Base-by-base conservation (phyloP, 2,888 invertebrate species). In the Ctenicera cuprea region DNA sequence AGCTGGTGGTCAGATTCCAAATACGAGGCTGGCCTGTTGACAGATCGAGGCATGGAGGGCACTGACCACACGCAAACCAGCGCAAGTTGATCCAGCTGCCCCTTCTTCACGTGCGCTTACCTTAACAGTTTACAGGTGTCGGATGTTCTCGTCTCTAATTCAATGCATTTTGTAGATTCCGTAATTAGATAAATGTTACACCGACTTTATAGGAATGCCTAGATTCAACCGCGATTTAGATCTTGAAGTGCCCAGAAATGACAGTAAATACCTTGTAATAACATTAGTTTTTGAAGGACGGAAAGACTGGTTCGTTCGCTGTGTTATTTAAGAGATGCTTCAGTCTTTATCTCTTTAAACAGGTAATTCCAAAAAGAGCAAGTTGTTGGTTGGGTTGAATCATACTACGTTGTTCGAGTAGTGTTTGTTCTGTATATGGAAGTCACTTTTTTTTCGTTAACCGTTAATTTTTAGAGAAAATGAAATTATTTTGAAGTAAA, bases 61-160 rank as follows among this genome's bases (percentile, higher is more conserved):
- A 76, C 76, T 76, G 76, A 76, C 76, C 76, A 76, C 64, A 67
- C 71, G 70, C 70, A 76, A 73, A 73, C 30, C 33, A 54, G 57
- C 20, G 33, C 33, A 52, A 9, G 68, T 73, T 76, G 76, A 67
- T 75, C 66, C 33, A 64, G n/a, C 64, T 20, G 22, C 30, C 22
- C 37, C 64, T 62, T 57, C 57, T 57, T 57, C 30, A 26, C 14
- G 33, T 54, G 33, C 26, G 22, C 37, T 18, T 18, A 9, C 14
- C 22, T 62, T 62, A 62, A 12, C 61, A 41, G 18, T 12, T 38
- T 62, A 50, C 50, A 12, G 37, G 33, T 50, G 64, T 50, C 37
- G 26, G 37, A 41, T 45, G 43, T 30, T 62, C 30, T 64, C 18
- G 14, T 14, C 43, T 12, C 33, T 43, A 4, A 33, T 64, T 20